Base-by-base conservation (phyloP, 2,797 vertebrate genomes). In the Salmo trutta region DNA sequence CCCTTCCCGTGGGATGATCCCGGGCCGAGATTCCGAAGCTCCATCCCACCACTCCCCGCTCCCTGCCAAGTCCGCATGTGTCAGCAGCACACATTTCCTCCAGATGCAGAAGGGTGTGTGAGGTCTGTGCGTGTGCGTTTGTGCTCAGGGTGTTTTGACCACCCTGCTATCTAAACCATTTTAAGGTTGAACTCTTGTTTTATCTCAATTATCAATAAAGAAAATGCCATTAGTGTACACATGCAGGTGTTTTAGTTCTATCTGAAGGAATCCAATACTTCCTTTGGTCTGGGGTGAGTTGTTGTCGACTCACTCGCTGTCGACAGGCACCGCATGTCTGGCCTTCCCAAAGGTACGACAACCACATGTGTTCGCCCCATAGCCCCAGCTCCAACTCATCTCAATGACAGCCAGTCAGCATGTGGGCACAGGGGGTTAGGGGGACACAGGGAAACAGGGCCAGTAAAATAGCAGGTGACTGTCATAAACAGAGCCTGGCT, bases 21-120 rank as follows among this genome's bases (percentile, higher is more conserved):
- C 77, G 77, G 75, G 78, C 81, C 74, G 75, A 84, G 80, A 85
- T 81, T 81, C 87, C 75, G 82, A 83, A 72, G 77, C 83, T 86
- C 83, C 79, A 81, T 89, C 84, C 87, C 81, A 81, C 81, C 84
- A 47, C 82, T 88, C 89, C 83, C 84, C 66, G 74, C 83, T 73
- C 81, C 85, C 87, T 84, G 84, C 87, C 19, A 84, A 82, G 86
- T 82, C 82, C 68, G 83, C 79, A 79, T 90, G 85, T 88, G 89
- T 86, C 83, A 82, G 85, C 85, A 82, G 84, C 70, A 75, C 89
- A 92, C 87, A 88, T 89, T 92, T 92, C 77, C 79, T 91, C 91
- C 92, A 92, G 92, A 92, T 91, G 91, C 87, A 81, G 31, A 47
- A 53, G 62, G 69, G 36, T 83, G 76, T 83, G 88, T 69, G 84